Conservation (phyloP, 2,797 vertebrate species). For the Cyprinodon diabolis region DNA sequence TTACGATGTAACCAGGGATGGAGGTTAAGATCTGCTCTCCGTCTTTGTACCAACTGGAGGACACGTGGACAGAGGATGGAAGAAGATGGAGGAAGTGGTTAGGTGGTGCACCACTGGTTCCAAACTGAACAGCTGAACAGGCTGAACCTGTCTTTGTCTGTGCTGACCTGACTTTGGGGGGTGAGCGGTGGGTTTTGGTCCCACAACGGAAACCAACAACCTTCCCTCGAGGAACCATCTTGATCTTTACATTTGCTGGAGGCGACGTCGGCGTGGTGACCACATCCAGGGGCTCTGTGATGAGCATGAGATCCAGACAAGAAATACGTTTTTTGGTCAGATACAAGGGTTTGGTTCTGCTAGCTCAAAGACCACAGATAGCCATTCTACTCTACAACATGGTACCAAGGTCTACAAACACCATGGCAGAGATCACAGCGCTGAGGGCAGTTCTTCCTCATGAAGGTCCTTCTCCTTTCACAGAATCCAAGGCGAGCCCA, state of each 20-base stretch:
- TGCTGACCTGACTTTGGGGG: constrained; percentile 81
- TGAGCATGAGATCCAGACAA: constrained; percentile 5
- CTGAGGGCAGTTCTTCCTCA: constrained; percentile 83
- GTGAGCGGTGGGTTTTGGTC: constrained; percentile 62
- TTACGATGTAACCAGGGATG: constrained; percentile 77
- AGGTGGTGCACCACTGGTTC: neutral
- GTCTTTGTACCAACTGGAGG: constrained; percentile 85
- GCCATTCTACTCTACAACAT: neutral
- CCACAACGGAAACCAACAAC: constrained; percentile 85
- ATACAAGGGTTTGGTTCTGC: neutral
- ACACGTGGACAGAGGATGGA: neutral
- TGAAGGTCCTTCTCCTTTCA: constrained; percentile 78
- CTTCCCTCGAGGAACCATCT: constrained; percentile 81
- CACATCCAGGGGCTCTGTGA: constrained; percentile 74
- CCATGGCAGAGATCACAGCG: constrained; percentile 83
- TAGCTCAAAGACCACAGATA: neutral
- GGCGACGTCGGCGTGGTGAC: constrained; percentile 68
- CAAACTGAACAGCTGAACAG: neutral
- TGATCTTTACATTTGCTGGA: constrained; percentile 77
- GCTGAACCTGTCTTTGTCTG: neutral
- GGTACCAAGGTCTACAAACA: constrained; percentile 15
- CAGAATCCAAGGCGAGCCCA: constrained; percentile 85
- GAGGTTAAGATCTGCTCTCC: constrained; percentile 80
- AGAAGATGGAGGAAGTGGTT: neutral
- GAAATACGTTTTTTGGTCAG: constrained; percentile 10